A percentile compares a stretch with the other conserved stretches of the same genome.
Evolutionary conservation across 2,888 invertebrate species (phyloP).

Genomic region (Laspeyria flexula): DNA sequence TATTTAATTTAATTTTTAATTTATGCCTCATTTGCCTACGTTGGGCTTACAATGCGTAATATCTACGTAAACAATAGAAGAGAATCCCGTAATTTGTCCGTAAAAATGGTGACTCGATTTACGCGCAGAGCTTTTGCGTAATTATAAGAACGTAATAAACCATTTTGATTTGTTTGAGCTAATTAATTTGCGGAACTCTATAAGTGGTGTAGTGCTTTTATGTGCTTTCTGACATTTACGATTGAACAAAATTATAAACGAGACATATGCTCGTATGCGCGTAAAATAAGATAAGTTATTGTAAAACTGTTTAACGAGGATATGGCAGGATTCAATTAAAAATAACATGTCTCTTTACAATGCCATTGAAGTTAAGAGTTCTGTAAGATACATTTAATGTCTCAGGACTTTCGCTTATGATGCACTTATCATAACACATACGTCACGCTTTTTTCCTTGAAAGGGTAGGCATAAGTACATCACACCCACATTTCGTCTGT

Average conservation of each 20-base stretch:
- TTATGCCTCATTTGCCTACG: constrained; percentile 53
- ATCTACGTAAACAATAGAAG: constrained; percentile 16
- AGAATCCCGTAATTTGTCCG: constrained; percentile 6
- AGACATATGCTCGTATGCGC: background rate
- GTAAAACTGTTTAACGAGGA: background rate
- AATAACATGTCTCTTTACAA: too few relatives aligned
- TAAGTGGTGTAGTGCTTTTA: constrained; percentile 10
- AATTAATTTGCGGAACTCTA: constrained; percentile 21
- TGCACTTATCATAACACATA: too few relatives aligned
- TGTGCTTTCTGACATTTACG: constrained; percentile 18
- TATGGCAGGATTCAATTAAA: background rate
- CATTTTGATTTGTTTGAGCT: constrained; percentile 13
- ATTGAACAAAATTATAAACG: background rate
- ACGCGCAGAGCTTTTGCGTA: constrained; percentile 8
- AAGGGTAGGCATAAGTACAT: too few relatives aligned
- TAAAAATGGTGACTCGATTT: constrained; percentile 24
- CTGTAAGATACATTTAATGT: too few relatives aligned
- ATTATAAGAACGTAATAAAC: constrained; percentile 16
- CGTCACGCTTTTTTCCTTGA: too few relatives aligned
- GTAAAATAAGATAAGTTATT: background rate
- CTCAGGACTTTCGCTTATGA: too few relatives aligned
- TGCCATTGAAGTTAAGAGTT: too few relatives aligned
- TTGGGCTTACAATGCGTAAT: constrained; percentile 13
- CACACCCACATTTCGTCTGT: too few relatives aligned
- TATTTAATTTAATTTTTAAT: constrained; percentile 50